Conservation (phyloP, 2,113 vertebrate genomes). For the Podarcis muralis region DNA sequence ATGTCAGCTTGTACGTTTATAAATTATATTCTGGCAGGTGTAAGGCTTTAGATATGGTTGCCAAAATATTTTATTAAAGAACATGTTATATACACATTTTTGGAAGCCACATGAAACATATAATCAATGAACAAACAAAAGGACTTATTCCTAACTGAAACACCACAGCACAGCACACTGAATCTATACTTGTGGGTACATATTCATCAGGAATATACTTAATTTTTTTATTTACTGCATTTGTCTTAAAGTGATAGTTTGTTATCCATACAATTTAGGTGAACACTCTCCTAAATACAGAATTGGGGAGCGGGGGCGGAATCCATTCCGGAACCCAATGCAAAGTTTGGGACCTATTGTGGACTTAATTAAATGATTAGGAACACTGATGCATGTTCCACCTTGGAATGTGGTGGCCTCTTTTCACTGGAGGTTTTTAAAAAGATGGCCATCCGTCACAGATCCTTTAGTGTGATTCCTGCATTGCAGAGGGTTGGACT, state of each 20-base stretch:
- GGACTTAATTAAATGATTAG: neutral
- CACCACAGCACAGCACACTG: constrained; percentile 21
- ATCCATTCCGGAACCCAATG: neutral
- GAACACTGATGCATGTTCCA: neutral
- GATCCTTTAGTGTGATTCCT: too few species aligned
- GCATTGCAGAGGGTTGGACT: too few species aligned
- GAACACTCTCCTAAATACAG: neutral
- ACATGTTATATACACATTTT: constrained; percentile 32
- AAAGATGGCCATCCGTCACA: too few species aligned
- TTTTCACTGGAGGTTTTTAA: too few species aligned
- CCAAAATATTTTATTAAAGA: constrained; percentile 44
- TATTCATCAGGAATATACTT: neutral
- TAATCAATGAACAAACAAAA: neutral
- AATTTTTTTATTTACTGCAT: neutral
- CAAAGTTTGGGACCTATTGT: neutral
- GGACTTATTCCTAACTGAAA: neutral
- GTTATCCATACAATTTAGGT: neutral
- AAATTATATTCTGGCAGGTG: constrained; percentile 59
- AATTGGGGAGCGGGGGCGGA: neutral
- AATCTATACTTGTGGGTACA: neutral
- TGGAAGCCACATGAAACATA: constrained; percentile 44
- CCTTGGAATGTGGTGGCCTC: too few species aligned
- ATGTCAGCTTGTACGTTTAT: constrained; percentile 55
- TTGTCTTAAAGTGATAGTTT: neutral
- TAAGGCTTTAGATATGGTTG: constrained; percentile 57